Evolutionary conservation across 2,888 invertebrate genomes (phyloP).

Genomic region (Cremastinae sp.): DNA sequence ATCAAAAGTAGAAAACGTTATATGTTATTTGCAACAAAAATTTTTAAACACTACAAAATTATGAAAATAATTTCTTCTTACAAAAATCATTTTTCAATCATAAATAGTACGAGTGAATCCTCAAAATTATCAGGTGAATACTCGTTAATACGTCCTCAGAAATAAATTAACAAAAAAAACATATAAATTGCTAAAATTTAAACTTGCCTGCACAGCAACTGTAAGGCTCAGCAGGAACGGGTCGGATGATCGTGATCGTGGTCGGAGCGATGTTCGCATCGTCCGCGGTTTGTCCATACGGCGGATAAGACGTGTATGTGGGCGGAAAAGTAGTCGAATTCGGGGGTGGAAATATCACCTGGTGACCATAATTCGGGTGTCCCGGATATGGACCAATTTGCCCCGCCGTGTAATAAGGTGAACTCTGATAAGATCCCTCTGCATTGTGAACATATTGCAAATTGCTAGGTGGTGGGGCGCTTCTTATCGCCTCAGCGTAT

Average conservation of each 20-base stretch:
- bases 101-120: too few species aligned
- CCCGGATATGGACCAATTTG: slow-evolving; percentile 24
- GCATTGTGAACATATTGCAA: slow-evolving; percentile 23
- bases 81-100: too few species aligned
- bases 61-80: too few species aligned
- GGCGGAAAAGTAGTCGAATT: slow-evolving; percentile 25
- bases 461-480: slow-evolving; percentile 34
- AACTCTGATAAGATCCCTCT: slow-evolving; percentile 23
- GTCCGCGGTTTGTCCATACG: slow-evolving; percentile 41
- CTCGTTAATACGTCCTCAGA: too few species aligned
- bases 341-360: slow-evolving; percentile 21
- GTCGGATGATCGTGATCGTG: slow-evolving; percentile 52
- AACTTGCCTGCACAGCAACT: slow-evolving; percentile 43
- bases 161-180: not conserved
- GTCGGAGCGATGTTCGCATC: slow-evolving; percentile 36
- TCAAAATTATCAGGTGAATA: too few species aligned
- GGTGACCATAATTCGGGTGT: slow-evolving; percentile 43
- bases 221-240: slow-evolving; percentile 1
- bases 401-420: slow-evolving; percentile 23
- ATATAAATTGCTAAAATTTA: not conserved
- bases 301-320: slow-evolving; percentile 22
- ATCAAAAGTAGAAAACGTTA: too few species aligned
- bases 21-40: too few species aligned
- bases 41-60: too few species aligned
- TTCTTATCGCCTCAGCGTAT: slow-evolving; percentile 59